Evolutionary conservation across 2,113 vertebrate genomes (phyloP).

Genomic region (Thalassarche chlororhynchos): DNA sequence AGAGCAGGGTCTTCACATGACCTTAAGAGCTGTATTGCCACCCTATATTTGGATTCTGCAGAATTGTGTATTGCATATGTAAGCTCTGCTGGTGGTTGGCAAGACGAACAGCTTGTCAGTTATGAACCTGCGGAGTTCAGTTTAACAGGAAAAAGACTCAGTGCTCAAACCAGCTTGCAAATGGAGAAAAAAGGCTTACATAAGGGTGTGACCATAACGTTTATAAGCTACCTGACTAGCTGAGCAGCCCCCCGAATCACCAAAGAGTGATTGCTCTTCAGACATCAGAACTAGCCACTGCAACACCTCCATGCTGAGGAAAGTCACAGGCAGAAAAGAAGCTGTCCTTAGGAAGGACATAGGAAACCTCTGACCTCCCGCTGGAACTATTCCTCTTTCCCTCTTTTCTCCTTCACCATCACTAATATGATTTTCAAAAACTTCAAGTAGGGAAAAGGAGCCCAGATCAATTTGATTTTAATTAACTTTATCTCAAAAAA

Average conservation of each 20-base stretch:
- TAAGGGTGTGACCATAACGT: neutral
- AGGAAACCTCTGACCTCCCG: neutral
- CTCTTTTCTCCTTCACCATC: neutral
- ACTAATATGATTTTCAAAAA: neutral
- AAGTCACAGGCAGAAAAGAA: neutral
- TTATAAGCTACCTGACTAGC: neutral
- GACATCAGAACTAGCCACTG: neutral
- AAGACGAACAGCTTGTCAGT: neutral
- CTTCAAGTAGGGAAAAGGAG: neutral
- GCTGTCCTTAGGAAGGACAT: neutral
- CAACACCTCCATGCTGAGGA: neutral
- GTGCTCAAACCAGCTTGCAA: neutral
- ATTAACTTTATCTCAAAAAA: slow-evolving; percentile 44
- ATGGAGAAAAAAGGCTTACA: slow-evolving; percentile 1
- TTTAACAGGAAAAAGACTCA: neutral
- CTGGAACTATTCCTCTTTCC: neutral
- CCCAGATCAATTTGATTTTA: slow-evolving; percentile 22
- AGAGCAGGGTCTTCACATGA: neutral
- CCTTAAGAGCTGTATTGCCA: neutral
- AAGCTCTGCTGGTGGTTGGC: neutral
- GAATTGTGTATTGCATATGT: accelerated
- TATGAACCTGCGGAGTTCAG: neutral
- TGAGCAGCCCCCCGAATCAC: neutral
- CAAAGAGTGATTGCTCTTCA: neutral
- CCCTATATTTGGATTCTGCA: neutral